A percentile compares a stretch with the other conserved stretches of the same genome.
Conservation (phyloP, 2,888 invertebrate genomes). For the Cosmorhoe ocellata region DNA sequence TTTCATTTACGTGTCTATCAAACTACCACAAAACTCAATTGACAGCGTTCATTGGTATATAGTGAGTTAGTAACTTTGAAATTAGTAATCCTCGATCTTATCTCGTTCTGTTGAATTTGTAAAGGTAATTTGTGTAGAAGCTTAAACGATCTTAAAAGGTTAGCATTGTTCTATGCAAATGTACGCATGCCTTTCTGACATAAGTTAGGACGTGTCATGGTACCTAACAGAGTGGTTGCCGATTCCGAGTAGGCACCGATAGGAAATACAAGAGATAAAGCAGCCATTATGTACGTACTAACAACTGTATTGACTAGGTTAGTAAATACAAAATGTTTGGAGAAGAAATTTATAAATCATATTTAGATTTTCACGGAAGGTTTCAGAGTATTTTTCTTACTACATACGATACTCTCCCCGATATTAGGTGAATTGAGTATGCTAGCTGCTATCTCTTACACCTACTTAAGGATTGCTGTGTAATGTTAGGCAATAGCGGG, state of each 20-base stretch:
- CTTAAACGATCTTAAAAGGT: conserved; percentile 1
- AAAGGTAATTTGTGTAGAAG: not conserved
- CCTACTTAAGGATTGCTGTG: conserved; percentile 18
- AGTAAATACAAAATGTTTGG: no score
- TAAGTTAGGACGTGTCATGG: conserved; percentile 25
- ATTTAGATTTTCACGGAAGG: no score
- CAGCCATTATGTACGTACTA: not conserved
- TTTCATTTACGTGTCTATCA: conserved; percentile 18
- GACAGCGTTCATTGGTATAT: not conserved
- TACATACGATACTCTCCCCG: no score
- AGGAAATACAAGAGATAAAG: conserved; percentile 34
- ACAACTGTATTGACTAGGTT: no score
- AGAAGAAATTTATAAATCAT: no score
- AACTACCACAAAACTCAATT: conserved; percentile 6
- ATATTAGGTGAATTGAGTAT: no score
- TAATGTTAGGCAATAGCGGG: conserved; percentile 39
- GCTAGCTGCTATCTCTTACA: not conserved
- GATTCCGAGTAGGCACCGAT: conserved; percentile 37
- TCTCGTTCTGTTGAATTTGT: conserved; percentile 5
- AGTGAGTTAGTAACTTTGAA: not conserved
- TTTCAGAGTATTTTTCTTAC: no score
- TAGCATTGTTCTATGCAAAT: conserved; percentile 28
- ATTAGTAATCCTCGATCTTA: not conserved
- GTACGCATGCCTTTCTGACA: conserved; percentile 14
- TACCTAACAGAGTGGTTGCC: conserved; percentile 5